These are phyloP conservation scores for Lymantria dispar DNA, from an alignment of 2,888 invertebrate species.

Conservation along the genomic window DNA sequence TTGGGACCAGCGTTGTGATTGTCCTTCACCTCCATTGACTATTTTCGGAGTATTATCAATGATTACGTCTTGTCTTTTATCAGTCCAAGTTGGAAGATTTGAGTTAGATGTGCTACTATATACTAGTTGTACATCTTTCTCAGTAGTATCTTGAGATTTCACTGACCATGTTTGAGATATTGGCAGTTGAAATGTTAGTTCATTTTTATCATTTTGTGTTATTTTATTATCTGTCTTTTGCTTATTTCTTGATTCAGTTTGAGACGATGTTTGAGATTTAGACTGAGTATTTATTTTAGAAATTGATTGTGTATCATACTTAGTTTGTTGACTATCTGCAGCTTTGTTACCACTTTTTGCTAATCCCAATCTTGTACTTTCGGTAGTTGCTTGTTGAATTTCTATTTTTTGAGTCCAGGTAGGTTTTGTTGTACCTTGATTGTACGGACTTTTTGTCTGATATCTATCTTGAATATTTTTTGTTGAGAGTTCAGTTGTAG, in stretches of 20 bases:
- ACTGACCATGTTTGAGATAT: slow-evolving; percentile 5
- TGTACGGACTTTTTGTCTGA: slow-evolving; percentile 2
- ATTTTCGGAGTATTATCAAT: slow-evolving; percentile 1
- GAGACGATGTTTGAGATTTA: neutral
- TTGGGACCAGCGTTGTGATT: slow-evolving; percentile 5
- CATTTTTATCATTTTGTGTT: neutral
- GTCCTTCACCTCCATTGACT: neutral
- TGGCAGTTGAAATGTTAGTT: neutral
- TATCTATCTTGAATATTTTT: slow-evolving; percentile 3
- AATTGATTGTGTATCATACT: neutral
- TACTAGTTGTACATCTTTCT: neutral
- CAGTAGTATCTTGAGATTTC: slow-evolving; percentile 1
- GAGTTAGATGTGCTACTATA: neutral
- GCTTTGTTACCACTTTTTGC: neutral
- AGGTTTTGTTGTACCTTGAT: slow-evolving; percentile 5
- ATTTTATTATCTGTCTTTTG: neutral
- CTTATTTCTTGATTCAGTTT: neutral
- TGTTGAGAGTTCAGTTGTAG: slow-evolving; percentile 1
- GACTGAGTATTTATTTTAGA: neutral
- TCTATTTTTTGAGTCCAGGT: slow-evolving; percentile 2
- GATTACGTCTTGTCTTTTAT: neutral
- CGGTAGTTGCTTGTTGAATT: neutral
- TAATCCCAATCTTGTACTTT: slow-evolving; percentile 2
- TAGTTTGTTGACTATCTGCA: neutral
- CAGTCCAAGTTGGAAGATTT: neutral